phyloP scores from a whole-genome alignment of 1,140 invertebrate genomes.

The Aethina tumida region DNA sequence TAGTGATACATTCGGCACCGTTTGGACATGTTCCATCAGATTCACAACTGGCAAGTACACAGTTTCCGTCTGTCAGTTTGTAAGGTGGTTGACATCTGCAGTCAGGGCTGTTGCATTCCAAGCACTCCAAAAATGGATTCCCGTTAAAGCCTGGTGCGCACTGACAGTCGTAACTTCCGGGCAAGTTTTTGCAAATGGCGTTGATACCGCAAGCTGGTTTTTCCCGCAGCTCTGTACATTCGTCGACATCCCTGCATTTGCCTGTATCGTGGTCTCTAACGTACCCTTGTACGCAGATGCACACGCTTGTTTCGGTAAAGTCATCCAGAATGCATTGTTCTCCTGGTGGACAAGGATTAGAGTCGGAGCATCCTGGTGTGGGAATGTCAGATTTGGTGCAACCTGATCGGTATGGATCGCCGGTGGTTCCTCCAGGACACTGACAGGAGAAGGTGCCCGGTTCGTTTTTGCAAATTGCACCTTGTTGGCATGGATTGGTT shows the following conservation, averaged over 20 bases:
- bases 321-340: slow-evolving; percentile 77
- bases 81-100: slow-evolving; percentile 82
- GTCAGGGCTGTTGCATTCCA: slow-evolving; percentile 71
- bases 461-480: slow-evolving; percentile 80
- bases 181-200: slow-evolving; percentile 84
- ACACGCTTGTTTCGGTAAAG: slow-evolving; percentile 62
- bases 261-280: slow-evolving; percentile 58
- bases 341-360: slow-evolving; percentile 66
- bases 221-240: slow-evolving; percentile 64
- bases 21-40: slow-evolving; percentile 64
- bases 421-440: slow-evolving; percentile 65
- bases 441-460: slow-evolving; percentile 79
- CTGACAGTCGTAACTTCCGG: slow-evolving; percentile 88
- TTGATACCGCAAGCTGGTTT: slow-evolving; percentile 74
- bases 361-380: slow-evolving; percentile 55
- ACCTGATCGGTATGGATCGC: slow-evolving; percentile 61
- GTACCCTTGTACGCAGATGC: slow-evolving; percentile 79
- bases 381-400: slow-evolving; percentile 52
- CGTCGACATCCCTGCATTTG: slow-evolving; percentile 78
- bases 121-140: slow-evolving; percentile 77
- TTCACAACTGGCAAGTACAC: slow-evolving; percentile 74
- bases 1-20: slow-evolving; percentile 79
- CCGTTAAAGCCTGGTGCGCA: slow-evolving; percentile 78
- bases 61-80: slow-evolving; percentile 67
- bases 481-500: slow-evolving; percentile 62